A percentile compares a stretch with the other conserved stretches of the same genome.
phyloP scores from a whole-genome alignment of 2,888 invertebrate genomes.

The Ornithoptera priamus region DNA sequence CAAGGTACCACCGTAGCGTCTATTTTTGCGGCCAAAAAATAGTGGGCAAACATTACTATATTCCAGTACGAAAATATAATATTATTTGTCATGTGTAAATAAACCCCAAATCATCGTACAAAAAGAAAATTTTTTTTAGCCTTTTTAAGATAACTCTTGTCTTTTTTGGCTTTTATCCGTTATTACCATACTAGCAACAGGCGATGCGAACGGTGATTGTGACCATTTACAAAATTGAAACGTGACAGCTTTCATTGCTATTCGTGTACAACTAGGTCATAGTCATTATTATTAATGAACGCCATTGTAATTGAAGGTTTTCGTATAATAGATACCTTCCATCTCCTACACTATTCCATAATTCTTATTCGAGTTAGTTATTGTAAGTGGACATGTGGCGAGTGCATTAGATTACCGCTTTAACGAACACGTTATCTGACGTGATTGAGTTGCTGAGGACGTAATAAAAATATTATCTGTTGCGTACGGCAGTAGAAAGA shows the following conservation, averaged over 20 bases:
- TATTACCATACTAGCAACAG: neutral
- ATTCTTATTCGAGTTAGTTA: neutral
- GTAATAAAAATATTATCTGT: slow-evolving; percentile 62
- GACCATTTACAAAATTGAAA: slow-evolving; percentile 35
- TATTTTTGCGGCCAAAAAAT: too few species aligned
- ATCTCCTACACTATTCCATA: slow-evolving; percentile 30
- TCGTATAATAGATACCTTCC: slow-evolving; percentile 20
- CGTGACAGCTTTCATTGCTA: slow-evolving; percentile 49
- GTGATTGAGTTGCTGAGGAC: slow-evolving; percentile 65
- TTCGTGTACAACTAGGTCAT: slow-evolving; percentile 59
- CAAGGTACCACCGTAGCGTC: too few species aligned
- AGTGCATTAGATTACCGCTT: slow-evolving; percentile 59
- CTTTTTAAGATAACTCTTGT: neutral
- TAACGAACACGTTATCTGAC: slow-evolving; percentile 62
- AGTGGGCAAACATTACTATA: too few species aligned
- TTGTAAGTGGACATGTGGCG: slow-evolving; percentile 57
- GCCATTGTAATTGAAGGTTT: slow-evolving; percentile 52
- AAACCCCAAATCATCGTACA: too few species aligned
- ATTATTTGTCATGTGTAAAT: too few species aligned
- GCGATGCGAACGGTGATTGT: neutral
- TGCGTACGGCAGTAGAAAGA: slow-evolving; percentile 38
- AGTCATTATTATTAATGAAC: slow-evolving; percentile 68
- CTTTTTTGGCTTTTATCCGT: neutral
- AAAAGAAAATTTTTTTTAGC: neutral
- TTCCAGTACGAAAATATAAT: too few species aligned